Evolutionary conservation across 2,797 vertebrate species (phyloP), one percentile per base, ranked within the genome.

Genomic region (Echeneis naucrates): DNA sequence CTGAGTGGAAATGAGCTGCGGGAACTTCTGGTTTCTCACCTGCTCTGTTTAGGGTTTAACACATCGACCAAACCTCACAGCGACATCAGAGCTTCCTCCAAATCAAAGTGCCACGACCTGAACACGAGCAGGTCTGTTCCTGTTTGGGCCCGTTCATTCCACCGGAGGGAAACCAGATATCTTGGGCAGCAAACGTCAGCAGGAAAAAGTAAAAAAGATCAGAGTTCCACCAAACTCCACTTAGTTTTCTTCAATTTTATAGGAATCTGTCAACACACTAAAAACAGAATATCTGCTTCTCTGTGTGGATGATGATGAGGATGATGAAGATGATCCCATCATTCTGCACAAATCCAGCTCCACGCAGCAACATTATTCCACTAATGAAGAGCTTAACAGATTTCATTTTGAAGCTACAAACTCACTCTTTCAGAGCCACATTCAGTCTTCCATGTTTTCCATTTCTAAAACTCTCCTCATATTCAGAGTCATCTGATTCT

Each of bases 1-100:
- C 56, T 0, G 24, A 51, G 63, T 48, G 54, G 23, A 30, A 72
- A 76, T 8, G 27, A 68, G 69, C 78, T 57, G 75, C 78, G 38
- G 57, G 35, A 30, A 19, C 42, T 1, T 21, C 21, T 38, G 30
- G 10, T 45, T 32, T 56, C 42, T n/a, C 13, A 17, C 59, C 24
- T 51, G 42, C 47, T 60, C 33, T 40, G 53, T 17, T 8, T 27
- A 37, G 16, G 37, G 27, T 66, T 27, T 9, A 23, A 65, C 40
- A 42, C 40, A 2, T 42, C 16, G 16, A 42, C 40, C 13, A 47
- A 10, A 27, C 67, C 2, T 24, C 48, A 8, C 50, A 17, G 17
- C 32, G 3, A 7, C 48, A n/a, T 59, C 54, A 30, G 47, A 54
- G 45, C 52, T 14, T n/a, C 7, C 3, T 30, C 24, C n/a, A 48